These are phyloP conservation scores for Zootoca vivipara DNA, from an alignment of 2,113 vertebrate species.

Conservation along the genomic window DNA sequence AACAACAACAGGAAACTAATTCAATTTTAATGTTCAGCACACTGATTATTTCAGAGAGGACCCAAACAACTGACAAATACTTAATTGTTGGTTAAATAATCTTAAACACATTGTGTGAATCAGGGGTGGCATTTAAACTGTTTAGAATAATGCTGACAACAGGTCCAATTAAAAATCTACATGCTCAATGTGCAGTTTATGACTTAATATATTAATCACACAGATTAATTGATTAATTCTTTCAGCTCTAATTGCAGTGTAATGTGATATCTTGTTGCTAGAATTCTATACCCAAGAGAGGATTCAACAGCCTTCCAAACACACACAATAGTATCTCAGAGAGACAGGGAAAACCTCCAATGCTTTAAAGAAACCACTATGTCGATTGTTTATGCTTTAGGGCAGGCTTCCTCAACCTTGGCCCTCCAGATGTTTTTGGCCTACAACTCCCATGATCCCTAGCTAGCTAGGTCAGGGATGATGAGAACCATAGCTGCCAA, in stretches of 20 bases:
- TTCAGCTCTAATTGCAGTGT: conserved; percentile 27
- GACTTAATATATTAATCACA: conserved; percentile 35
- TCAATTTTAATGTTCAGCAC: conserved; percentile 1
- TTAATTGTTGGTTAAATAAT: conserved; percentile 29
- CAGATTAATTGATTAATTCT: conserved; percentile 33
- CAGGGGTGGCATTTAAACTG: conserved; percentile 16
- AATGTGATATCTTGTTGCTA: conserved; percentile 19
- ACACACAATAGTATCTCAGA: not conserved
- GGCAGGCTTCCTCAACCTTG: not conserved
- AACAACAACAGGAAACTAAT: not conserved
- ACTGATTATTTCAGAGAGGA: conserved; percentile 6
- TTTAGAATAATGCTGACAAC: conserved; percentile 28
- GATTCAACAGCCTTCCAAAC: not conserved
- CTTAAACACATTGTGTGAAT: conserved; percentile 22
- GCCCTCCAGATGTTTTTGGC: too few species aligned
- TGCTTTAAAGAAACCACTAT: not conserved
- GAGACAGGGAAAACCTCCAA: not conserved
- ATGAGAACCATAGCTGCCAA: too few species aligned
- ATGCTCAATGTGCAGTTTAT: conserved; percentile 20
- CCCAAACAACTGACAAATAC: not conserved
- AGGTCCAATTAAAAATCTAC: conserved; percentile 28
- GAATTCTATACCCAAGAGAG: conserved; percentile 4
- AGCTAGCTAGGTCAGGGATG: too few species aligned
- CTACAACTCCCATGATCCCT: too few species aligned
- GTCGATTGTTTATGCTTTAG: not conserved